Evolutionary conservation across 2,113 vertebrate species (phyloP).

Genomic region (Typhlomys cinereus): DNA sequence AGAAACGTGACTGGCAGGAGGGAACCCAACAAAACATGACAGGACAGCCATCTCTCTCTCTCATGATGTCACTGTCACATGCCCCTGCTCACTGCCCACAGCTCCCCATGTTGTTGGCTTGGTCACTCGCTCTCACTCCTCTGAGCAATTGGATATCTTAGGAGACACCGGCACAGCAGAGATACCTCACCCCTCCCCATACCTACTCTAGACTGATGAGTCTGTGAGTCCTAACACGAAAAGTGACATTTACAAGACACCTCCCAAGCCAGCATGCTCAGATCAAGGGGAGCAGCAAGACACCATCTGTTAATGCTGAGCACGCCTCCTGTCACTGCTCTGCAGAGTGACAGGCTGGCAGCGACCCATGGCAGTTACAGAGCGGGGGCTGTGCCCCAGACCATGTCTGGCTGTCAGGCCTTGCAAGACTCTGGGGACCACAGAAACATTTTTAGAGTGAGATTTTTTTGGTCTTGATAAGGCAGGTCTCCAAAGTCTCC

Average conservation of each 20-base stretch:
- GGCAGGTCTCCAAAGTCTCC: background rate
- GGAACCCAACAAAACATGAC: fast-evolving
- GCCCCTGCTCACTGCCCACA: background rate
- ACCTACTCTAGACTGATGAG: background rate
- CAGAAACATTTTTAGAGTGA: background rate
- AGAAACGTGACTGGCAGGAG: fast-evolving
- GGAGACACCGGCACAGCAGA: constrained; percentile 56
- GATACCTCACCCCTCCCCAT: constrained; percentile 68
- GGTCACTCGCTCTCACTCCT: background rate
- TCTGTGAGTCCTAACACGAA: constrained; percentile 70
- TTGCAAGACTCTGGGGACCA: background rate
- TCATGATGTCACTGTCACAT: background rate
- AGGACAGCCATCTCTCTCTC: background rate
- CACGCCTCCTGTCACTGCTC: constrained; percentile 76
- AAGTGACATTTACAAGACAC: constrained; percentile 39
- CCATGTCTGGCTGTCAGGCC: constrained; percentile 20
- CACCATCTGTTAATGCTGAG: constrained; percentile 47
- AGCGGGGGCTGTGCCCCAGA: background rate
- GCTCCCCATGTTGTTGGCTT: background rate
- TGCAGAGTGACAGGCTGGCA: constrained; percentile 64
- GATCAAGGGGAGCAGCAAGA: constrained; percentile 76
- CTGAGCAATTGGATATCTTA: fast-evolving
- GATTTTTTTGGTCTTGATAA: background rate
- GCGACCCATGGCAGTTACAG: constrained; percentile 61
- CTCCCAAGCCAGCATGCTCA: constrained; percentile 71